Conservation (phyloP, 1,140 invertebrate genomes). For the Capitella teleta region DNA sequence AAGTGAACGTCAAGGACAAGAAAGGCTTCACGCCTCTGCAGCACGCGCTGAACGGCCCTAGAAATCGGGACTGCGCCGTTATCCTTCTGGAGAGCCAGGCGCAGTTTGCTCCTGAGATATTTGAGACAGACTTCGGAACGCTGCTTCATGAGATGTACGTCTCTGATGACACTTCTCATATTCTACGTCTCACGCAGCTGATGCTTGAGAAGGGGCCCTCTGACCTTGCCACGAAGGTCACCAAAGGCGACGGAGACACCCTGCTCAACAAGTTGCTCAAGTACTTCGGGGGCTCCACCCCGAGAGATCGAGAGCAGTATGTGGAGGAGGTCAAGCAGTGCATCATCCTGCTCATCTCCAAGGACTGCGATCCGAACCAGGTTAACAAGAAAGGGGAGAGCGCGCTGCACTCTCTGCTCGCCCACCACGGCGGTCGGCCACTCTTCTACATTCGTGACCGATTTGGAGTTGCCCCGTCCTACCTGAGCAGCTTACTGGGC, state of each 20-base stretch:
- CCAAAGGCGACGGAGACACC: slow-evolving; percentile 13
- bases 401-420: slow-evolving; percentile 12
- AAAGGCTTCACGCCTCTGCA: slow-evolving; percentile 12
- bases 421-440: slow-evolving; percentile 12
- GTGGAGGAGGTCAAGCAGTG: slow-evolving; percentile 10
- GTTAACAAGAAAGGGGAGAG: slow-evolving; percentile 13
- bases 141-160: slow-evolving; percentile 13
- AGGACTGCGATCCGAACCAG: slow-evolving; percentile 12
- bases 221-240: slow-evolving; percentile 9
- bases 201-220: slow-evolving; percentile 13
- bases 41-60: slow-evolving; percentile 11
- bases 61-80: slow-evolving; percentile 11
- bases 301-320: slow-evolving; percentile 11
- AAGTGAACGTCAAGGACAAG: slow-evolving; percentile 13
- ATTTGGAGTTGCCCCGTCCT: slow-evolving; percentile 11
- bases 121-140: slow-evolving; percentile 12
- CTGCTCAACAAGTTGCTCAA: slow-evolving; percentile 14
- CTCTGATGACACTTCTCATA: slow-evolving; percentile 9
- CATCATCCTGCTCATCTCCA: slow-evolving; percentile 8
- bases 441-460: slow-evolving; percentile 14
- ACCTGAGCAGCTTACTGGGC: slow-evolving; percentile 9
- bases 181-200: slow-evolving; percentile 10
- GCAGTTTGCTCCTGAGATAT: slow-evolving; percentile 10
- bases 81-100: slow-evolving; percentile 13
- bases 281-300: slow-evolving; percentile 12